Evolutionary conservation across 2,888 invertebrate species (phyloP), one percentile per base, ranked within the genome.

Genomic region (Gastrophysa polygoni): DNA sequence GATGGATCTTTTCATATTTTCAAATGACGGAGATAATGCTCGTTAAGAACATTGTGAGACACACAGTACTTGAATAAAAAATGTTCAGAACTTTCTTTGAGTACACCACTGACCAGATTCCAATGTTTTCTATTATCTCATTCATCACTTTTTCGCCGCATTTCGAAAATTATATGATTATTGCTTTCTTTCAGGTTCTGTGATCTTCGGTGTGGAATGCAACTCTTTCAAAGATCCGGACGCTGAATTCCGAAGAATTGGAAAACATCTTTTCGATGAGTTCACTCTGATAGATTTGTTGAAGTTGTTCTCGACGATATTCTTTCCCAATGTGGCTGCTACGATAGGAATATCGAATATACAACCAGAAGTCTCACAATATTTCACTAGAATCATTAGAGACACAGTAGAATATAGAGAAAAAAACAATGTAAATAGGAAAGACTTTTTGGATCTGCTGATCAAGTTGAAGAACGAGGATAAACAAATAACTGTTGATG

Each of bases 181-280:
- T 16, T 49, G 2, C n/a, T 21, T 47, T 24, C 0, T 32, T 62
- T 32, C 7, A 68, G 68, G 68, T 8, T 61, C 64, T 51, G 83
- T 85, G 51, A 86, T 85, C n/a, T 87, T 86, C 71, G 87, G 87
- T 32, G 79, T 87, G 5, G 83, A 85, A 63, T 84, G 84, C 66
- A 84, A 87, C 70, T 83, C 85, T 20, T 84, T 87, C 59, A 80
- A 82, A 48, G 79, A 84, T 72, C 68, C 75, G 10, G 70, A 79
- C 32, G 75, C 79, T 1, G 75, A 78, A 28, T 80, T 82, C 65
- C 67, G 77, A 21, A 57, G 70, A 48, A 77, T 80, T 75, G 79
- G 77, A 6, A 65, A 70, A 28, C 68, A 69, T 1, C 62, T 80
- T 0, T 74, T 80, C 58, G 61, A 68, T 14, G 66, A 71, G 10